Base-by-base conservation (phyloP, 2,113 vertebrate species). In the Zingel zingel region DNA sequence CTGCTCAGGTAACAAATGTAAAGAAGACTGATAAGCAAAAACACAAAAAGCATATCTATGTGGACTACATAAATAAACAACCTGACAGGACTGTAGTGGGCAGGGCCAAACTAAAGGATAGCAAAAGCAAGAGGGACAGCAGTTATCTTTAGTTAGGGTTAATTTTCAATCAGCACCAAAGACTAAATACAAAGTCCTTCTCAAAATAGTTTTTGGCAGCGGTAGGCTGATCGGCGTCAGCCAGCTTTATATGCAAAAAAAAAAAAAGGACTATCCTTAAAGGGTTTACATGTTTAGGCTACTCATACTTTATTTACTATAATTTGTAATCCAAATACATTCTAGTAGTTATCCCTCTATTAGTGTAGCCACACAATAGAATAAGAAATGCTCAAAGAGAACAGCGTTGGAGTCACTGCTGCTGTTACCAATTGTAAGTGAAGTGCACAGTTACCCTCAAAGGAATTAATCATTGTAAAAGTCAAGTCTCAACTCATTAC, bases 91-190 rank as follows among this genome's bases (percentile, higher is more conserved):
- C n/a, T 16, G 30, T 19, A 15, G 4, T 13, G 0, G 47, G 21
- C 48, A 54, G 53, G 54, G 30, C 48, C 54, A 73, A 30, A 61
- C 9, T 1, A 6, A 13, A 66, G 14, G 6, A 76, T 7, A 61
- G 11, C 50, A 80, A 75, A 69, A 65, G 39, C 30, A 25, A 2
- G 19, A 27, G 57, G 1, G 6, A 45, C 4, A 9, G 64, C 6
- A 9, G 74, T 78, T 80, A 81, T 88, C 74, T 84, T 71, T 62
- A 48, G 53, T 71, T 23, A 2, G 4, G 67, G 87, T 84, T 91
- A 57, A 86, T 84, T 84, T 88, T 87, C 66, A 87, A 88, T 82
- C 68, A 16, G 36, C 16, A 70, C 23, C 58, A 72, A 78, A 54
- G 68, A 13, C 69, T 2, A 47, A 5, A 76, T 51, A 56, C 23